Evolutionary conservation across 2,888 invertebrate species (phyloP), one percentile per base, ranked within the genome.

Genomic region (Protula sp.): DNA sequence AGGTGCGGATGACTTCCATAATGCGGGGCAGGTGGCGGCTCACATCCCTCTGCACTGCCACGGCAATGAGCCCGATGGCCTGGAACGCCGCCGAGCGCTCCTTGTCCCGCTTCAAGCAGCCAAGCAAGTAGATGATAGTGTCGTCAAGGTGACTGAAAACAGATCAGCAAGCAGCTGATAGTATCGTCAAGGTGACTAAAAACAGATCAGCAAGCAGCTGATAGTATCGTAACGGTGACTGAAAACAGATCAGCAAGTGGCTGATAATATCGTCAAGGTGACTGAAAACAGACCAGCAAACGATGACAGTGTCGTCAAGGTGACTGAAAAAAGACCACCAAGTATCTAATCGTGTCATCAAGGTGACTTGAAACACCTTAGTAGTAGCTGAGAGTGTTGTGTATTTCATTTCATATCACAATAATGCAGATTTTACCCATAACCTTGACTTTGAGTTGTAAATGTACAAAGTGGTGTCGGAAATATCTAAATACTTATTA

Each of bases 61-160:
- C 89, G 0, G 94, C 90, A 73, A 97, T 87, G 19, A 94, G 85
- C 1, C 95, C 97, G 52, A 95, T 86, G 2, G 95, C 91, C 26
- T 91, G 88, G 75, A 94, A 95, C 0, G 94, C 93, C 74, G 88
- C 87, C 54, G 90, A 89, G 61, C 89, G 86, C 75, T 94, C 94
- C 71, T 89, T 88, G 50, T 89, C 86, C 22, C 73, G 68, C 67
- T 72, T 74, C 55, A 95, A 81, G 31, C 88, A 89, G 26, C 85
- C 83, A 54, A 94, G 82, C 59, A 95, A 83, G 79, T 93, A 90
- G 65, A 84, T 85, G 82, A 95, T 88, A 0, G 91, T 75, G 31
- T 78, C 77, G 5, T 71, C 70, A 27, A 80, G 65, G 62, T 76
- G 76, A 47, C 79, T 80, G 67, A 2, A 57, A 62, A 57, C 38